Evolutionary conservation across 2,797 vertebrate species (phyloP).

Genomic region (Vultur gryphus): DNA sequence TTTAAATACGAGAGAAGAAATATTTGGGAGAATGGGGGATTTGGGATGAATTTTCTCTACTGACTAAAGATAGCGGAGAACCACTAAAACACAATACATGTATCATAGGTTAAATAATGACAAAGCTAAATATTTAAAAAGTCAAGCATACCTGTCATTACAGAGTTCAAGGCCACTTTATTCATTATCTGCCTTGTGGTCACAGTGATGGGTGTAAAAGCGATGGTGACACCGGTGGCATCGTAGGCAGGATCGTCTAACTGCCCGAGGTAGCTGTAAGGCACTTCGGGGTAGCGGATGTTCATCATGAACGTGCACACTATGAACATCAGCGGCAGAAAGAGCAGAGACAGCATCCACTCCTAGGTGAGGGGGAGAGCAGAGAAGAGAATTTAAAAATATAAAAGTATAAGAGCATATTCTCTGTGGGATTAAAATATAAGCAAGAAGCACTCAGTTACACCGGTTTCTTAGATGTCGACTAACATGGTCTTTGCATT

Average conservation of each 20-base stretch:
- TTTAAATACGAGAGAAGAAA: neutral
- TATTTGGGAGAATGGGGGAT: neutral
- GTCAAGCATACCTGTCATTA: constrained; percentile 57
- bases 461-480: fast-evolving
- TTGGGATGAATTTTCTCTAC: neutral
- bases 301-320: fast-evolving
- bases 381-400: neutral
- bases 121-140: neutral
- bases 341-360: constrained; percentile 52
- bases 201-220: constrained; percentile 57
- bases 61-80: neutral
- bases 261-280: constrained; percentile 47
- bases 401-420: fast-evolving
- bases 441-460: neutral
- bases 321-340: neutral
- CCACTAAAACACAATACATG: fast-evolving
- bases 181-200: constrained; percentile 63
- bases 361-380: constrained; percentile 47
- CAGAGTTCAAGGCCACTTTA: constrained; percentile 30
- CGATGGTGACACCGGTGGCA: neutral
- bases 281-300: fast-evolving
- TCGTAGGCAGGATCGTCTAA: constrained; percentile 54
- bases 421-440: neutral
- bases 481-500: neutral
- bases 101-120: fast-evolving